Evolutionary conservation across 2,888 invertebrate genomes (phyloP), one percentile per base, ranked within the genome.

Genomic region (Lepidonotus clava): DNA sequence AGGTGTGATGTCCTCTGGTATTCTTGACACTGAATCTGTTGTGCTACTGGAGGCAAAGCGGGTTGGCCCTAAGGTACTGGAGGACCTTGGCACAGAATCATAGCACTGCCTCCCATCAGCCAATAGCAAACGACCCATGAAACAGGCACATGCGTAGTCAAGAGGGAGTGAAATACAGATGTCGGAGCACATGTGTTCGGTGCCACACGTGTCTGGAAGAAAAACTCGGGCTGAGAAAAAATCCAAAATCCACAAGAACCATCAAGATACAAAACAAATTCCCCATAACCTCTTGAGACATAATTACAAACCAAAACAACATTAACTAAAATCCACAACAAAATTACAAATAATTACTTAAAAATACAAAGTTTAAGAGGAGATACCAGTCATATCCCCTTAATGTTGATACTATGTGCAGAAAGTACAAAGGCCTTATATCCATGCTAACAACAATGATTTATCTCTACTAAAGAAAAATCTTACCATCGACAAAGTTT

Each of bases 81-180:
- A 32, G 71, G 71, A 80, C 8, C 41, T 46, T 41, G 21, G 24
- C 28, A 51, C 46, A 6, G 36, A 18, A 14, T 80, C 80, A 80
- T 41, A 80, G 46, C 80, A 80, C 41, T 28, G 41, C 4, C 18
- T n/a, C 4, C 80, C 80, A 41, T 80, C 80, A 41, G 80, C 46
- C 51, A 46, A 24, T 32, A 80, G n/a, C 28, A 41, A 41, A 8
- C 80, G 41, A 11, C 80, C 80, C 32, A 18, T 28, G 24, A 1
- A 14, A 80, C 80, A 80, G 80, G 80, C 80, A 28, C 80, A 80
- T 80, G 80, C 80, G 46, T 80, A 80, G 80, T 80, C 80, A 80
- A 80, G 80, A 46, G 80, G 46, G n/a, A 80, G 80, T 80, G 80
- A 24, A 46, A 80, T 24, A 80, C 80, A 80, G 51, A 80, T 6